Conservation (phyloP, 2,888 invertebrate species). For the Caenorhabditis macrosperma region DNA sequence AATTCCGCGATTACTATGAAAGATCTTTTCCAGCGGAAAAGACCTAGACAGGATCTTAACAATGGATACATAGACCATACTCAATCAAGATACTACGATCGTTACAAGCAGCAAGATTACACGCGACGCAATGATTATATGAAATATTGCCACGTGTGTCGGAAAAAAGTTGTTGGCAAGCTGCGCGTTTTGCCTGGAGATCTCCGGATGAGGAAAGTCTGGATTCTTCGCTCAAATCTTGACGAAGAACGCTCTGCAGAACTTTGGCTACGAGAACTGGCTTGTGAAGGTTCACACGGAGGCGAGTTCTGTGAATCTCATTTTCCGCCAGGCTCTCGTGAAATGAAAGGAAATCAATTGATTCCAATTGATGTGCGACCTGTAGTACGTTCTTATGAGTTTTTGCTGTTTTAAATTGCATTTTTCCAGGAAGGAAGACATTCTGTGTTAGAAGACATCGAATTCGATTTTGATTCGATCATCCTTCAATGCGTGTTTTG, state of each 20-base stretch:
- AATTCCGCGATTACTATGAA: slow-evolving; percentile 35
- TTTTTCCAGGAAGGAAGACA: slow-evolving; percentile 54
- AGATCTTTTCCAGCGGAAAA: slow-evolving; percentile 24
- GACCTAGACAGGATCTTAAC: slow-evolving; percentile 2
- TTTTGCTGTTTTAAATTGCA: no score
- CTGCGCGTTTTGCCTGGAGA: slow-evolving; percentile 67
- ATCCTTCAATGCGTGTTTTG: slow-evolving; percentile 63
- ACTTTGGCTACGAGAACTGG: slow-evolving; percentile 61
- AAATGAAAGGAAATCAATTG: slow-evolving; percentile 59
- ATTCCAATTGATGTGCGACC: slow-evolving; percentile 34
- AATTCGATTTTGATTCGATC: slow-evolving; percentile 63
- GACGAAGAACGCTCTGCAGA: slow-evolving; percentile 66
- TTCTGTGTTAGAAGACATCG: slow-evolving; percentile 59
- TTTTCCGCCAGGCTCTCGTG: slow-evolving; percentile 57
- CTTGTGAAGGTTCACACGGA: slow-evolving; percentile 64
- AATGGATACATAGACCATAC: slow-evolving; percentile 29
- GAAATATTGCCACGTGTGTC: slow-evolving; percentile 68
- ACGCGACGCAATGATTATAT: slow-evolving; percentile 62
- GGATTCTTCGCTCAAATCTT: slow-evolving; percentile 65
- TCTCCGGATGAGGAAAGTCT: slow-evolving; percentile 62
- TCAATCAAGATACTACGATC: slow-evolving; percentile 55
- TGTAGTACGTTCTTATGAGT: no score
- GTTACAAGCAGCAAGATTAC: slow-evolving; percentile 59
- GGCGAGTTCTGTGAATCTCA: slow-evolving; percentile 64
- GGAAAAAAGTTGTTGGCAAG: slow-evolving; percentile 61